These are phyloP conservation scores for Lutjanus erythropterus DNA, from an alignment of 2,113 vertebrate genomes.

Conservation along the genomic window DNA sequence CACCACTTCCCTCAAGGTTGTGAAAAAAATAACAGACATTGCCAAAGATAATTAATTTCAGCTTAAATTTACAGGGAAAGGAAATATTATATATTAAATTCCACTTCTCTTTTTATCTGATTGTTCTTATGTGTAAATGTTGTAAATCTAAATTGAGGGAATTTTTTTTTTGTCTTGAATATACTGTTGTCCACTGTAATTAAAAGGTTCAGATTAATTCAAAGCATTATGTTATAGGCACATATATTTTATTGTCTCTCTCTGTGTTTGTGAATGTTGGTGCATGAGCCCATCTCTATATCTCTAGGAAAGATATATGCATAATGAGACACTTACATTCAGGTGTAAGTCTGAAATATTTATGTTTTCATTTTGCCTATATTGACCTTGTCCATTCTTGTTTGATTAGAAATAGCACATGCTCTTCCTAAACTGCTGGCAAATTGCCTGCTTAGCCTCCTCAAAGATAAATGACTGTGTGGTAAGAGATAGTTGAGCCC, in stretches of 20 bases:
- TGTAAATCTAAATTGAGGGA: not conserved
- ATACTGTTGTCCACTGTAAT: not conserved
- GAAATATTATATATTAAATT: not conserved
- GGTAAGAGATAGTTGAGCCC: constrained; percentile 69
- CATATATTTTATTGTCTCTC: not conserved
- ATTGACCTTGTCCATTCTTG: constrained; percentile 35
- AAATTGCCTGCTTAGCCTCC: constrained; percentile 64
- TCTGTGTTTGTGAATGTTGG: not conserved
- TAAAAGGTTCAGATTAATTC: not conserved
- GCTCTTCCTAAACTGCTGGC: constrained; percentile 63
- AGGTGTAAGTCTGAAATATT: not conserved
- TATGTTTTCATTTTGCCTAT: constrained; percentile 7
- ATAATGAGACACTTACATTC: not conserved
- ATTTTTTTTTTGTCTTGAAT: not conserved
- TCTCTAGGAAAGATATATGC: not conserved
- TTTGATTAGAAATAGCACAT: constrained; percentile 49
- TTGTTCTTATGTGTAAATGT: not conserved
- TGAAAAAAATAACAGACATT: constrained; percentile 49
- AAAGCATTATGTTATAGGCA: not conserved
- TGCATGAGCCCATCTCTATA: not conserved
- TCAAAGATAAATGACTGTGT: constrained; percentile 75
- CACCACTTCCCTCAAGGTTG: constrained; percentile 13
- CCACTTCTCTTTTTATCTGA: not conserved
- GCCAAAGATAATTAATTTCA: constrained; percentile 10
- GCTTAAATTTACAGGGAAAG: constrained; percentile 1